Conservation (phyloP, 1,140 invertebrate species). For the Drosophila lacertosa region DNA sequence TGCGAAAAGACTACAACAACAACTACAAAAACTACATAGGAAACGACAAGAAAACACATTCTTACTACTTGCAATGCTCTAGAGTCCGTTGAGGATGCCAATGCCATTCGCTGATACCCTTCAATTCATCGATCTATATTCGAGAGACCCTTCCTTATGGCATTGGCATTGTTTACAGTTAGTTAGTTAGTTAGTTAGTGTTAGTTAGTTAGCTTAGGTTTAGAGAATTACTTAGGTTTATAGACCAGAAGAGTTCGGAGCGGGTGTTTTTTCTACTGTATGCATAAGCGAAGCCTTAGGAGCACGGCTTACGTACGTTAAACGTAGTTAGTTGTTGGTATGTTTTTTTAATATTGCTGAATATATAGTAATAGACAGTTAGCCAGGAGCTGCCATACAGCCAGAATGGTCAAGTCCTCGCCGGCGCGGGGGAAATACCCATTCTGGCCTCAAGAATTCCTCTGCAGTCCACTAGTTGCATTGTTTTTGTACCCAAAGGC, state of each 20-base stretch:
- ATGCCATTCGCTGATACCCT: slow-evolving; percentile 15
- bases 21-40: background rate
- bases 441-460: slow-evolving; percentile 1
- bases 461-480: slow-evolving; percentile 20
- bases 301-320: slow-evolving; percentile 72
- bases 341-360: slow-evolving; percentile 27
- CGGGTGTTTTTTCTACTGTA: slow-evolving; percentile 52
- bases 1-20: slow-evolving; percentile 64
- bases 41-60: slow-evolving; percentile 39
- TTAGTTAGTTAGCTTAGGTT: slow-evolving; percentile 64
- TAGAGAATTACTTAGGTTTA: slow-evolving; percentile 59
- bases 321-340: slow-evolving; percentile 63
- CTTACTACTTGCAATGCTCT: slow-evolving; percentile 74
- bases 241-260: slow-evolving; percentile 31
- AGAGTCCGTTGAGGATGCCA: slow-evolving; percentile 24
- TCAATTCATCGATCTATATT: background rate
- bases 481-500: slow-evolving; percentile 54
- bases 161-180: slow-evolving; percentile 39
- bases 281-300: slow-evolving; percentile 57
- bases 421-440: background rate
- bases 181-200: slow-evolving; percentile 30
- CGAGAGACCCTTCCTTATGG: slow-evolving; percentile 30
- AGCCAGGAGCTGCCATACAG: slow-evolving; percentile 49
- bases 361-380: slow-evolving; percentile 30
- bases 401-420: slow-evolving; percentile 22